Evolutionary conservation across 2,113 vertebrate genomes (phyloP).

Genomic region (Bucco capensis): DNA sequence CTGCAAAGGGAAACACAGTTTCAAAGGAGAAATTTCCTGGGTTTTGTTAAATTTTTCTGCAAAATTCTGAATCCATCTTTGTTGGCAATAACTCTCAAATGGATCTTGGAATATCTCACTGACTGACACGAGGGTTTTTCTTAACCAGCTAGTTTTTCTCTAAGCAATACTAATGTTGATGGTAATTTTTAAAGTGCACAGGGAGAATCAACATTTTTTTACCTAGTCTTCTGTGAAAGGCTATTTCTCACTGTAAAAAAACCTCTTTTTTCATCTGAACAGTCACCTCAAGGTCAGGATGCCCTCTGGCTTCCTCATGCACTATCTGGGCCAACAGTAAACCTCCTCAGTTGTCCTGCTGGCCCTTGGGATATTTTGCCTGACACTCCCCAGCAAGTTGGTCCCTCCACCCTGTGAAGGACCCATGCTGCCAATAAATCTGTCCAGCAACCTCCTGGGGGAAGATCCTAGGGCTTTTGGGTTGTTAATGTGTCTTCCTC

Average conservation of each 20-base stretch:
- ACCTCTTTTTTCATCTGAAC: neutral
- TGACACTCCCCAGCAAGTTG: neutral
- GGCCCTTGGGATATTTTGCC: neutral
- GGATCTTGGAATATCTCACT: neutral
- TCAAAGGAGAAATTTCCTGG: neutral
- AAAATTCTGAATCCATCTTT: neutral
- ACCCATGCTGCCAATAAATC: neutral
- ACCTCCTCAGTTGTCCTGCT: neutral
- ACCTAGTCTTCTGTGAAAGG: neutral
- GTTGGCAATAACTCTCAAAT: neutral
- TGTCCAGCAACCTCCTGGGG: neutral
- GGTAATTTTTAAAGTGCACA: neutral
- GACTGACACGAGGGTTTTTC: neutral
- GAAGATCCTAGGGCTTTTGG: neutral
- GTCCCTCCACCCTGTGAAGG: neutral
- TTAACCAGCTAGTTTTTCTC: neutral
- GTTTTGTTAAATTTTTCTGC: neutral
- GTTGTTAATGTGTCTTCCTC: neutral
- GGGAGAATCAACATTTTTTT: neutral
- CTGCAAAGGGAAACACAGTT: neutral
- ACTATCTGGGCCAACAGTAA: neutral
- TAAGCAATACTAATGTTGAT: fast-evolving
- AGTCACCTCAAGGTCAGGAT: neutral
- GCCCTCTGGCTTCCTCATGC: neutral
- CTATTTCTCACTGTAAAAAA: neutral